Conservation (phyloP, 92 coral and sea anemone genomes). For the Siderastrea siderea region DNA sequence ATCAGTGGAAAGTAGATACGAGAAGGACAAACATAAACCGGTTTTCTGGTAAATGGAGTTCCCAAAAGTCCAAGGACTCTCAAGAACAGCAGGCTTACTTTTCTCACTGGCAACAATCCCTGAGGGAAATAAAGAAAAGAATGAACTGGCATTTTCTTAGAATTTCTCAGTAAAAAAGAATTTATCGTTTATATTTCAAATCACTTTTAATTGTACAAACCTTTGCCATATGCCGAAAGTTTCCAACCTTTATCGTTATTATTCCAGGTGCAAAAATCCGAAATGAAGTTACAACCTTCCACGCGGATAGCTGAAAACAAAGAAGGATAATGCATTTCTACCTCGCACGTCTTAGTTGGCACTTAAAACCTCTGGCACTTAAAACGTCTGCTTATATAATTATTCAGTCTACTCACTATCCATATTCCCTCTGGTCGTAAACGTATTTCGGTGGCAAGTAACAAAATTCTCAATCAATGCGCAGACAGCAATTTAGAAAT, state of each 20-base stretch:
- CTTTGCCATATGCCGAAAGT: slow-evolving; percentile 2
- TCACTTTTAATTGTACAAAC: not conserved
- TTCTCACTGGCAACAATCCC: not conserved
- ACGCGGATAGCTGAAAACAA: not conserved
- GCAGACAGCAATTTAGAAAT: too few relatives aligned
- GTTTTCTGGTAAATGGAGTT: slow-evolving; percentile 29
- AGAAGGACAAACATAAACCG: slow-evolving; percentile 75
- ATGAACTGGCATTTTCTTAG: not conserved
- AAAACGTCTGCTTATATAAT: too few relatives aligned
- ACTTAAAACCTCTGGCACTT: too few relatives aligned
- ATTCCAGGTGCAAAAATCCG: slow-evolving; percentile 26
- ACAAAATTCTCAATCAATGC: too few relatives aligned
- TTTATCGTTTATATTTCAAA: too few relatives aligned
- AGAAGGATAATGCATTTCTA: not conserved
- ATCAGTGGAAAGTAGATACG: slow-evolving; percentile 64
- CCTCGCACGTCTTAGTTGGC: not conserved
- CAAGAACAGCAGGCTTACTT: slow-evolving; percentile 40
- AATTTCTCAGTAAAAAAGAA: not conserved
- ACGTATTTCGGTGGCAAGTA: too few relatives aligned
- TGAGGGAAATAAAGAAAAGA: not conserved
- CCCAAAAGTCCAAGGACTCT: slow-evolving; percentile 58
- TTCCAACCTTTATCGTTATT: slow-evolving; percentile 31
- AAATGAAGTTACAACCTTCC: slow-evolving; percentile 34
- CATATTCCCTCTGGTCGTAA: too few relatives aligned
- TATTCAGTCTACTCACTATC: too few relatives aligned